Base-by-base conservation (phyloP, 2,113 vertebrate genomes). In the Erinaceus europaeus region DNA sequence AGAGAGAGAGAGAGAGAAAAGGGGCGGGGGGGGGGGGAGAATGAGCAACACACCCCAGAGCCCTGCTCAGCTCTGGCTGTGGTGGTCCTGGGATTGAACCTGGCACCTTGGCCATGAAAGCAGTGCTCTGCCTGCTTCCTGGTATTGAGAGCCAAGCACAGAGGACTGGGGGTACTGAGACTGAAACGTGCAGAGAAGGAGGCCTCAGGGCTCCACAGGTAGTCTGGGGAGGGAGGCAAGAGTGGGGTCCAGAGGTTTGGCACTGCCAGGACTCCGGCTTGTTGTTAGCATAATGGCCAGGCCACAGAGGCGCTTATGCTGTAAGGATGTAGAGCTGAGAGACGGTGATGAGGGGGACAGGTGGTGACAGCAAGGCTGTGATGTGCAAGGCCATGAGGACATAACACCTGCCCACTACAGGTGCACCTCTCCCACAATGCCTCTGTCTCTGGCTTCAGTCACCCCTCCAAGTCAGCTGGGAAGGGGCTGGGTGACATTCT, bases 371-470 rank as follows among this genome's bases (percentile, higher is more conserved):
- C 36, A 73, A 74, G 46, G 40, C 46, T 42, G 13, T 15, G 48
- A 50, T 50, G 48, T 50, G 48, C 6, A 12, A 12, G 40, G 65
- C 11, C 34, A 48, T 34, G 15, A 42, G 59, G 25, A 69, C 40
- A 87, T 12, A 40, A 10, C 68, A 87, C 85, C 44, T 92, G 85
- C 53, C 55, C 6, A 44, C 57, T 36, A 32, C 67, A 80, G 82
- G 73, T 52, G 50, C 21, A 44, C 57, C 38, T n/a, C 34, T 27
- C 44, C 5, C 50, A 4, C 10, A 9, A 14, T 64, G 86, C 42
- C 20, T n/a, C 81, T 57, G 48, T 34, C 53, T 48, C 62, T 40
- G 21, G 36, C 38, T 72, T 42, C 65, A 84, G 55, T 3, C n/a
- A 36, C 59, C 55, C 20, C 34, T 68, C 7, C 61, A 34, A 27